These are phyloP conservation scores for Ictidomys tridecemlineatus DNA, from an alignment of 2,113 vertebrate genomes.

Conservation along the genomic window DNA sequence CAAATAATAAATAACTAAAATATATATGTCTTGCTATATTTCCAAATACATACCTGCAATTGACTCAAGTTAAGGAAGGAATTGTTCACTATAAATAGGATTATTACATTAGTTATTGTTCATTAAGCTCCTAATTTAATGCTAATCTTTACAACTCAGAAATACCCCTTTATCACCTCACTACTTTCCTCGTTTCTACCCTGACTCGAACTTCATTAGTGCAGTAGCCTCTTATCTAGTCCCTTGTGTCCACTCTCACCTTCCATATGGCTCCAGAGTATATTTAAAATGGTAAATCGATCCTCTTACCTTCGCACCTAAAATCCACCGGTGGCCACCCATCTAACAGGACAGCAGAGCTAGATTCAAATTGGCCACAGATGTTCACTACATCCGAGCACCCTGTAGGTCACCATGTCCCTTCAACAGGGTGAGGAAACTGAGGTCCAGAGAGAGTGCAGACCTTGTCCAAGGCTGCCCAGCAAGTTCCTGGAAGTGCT, in stretches of 20 bases:
- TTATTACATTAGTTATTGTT: background rate
- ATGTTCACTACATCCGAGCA: background rate
- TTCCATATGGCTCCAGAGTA: background rate
- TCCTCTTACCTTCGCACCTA: background rate
- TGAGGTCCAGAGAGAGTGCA: background rate
- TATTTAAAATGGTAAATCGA: background rate
- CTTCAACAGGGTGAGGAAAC: background rate
- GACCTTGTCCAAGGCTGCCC: background rate
- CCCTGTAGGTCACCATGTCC: background rate
- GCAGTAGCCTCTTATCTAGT: background rate
- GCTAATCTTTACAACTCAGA: background rate
- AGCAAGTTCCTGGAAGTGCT: background rate
- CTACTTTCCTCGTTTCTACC: background rate
- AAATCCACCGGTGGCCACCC: background rate
- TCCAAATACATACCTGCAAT: background rate
- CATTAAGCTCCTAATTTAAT: slow-evolving; percentile 3
- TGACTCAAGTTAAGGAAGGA: background rate
- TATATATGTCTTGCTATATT: background rate
- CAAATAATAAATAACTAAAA: background rate
- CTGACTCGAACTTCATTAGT: background rate
- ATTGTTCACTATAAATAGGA: background rate
- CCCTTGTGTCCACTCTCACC: background rate
- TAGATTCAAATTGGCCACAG: background rate
- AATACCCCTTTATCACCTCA: background rate
- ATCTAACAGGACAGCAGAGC: background rate